phyloP scores from a whole-genome alignment of 2,113 vertebrate species.

The Xenopus tropicalis region UCB_Xtro_10.0 CM004445.2:50906001-50906500 shows the following conservation, averaged over 20 bases:
- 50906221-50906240: conserved; percentile 27
- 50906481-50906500: not conserved
- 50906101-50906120: conserved; percentile 31
- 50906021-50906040: conserved; percentile 71
- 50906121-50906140: conserved; percentile 4
- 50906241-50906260: conserved; percentile 12
- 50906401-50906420: not conserved
- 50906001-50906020: conserved; percentile 65
- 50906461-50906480: not conserved
- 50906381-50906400: not conserved
- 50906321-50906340: conserved; percentile 41
- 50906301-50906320: conserved; percentile 41
- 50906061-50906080: conserved; percentile 28
- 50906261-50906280: conserved; percentile 19
- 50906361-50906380: conserved; percentile 8
- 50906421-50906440: not conserved
- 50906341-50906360: conserved; percentile 39
- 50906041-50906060: conserved; percentile 42
- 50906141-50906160: conserved; percentile 19
- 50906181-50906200: conserved; percentile 1
- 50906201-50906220: conserved; percentile 37
- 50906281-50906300: conserved; percentile 19
- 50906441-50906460: not conserved
- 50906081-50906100: conserved; percentile 43
- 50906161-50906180: conserved; percentile 7